These are phyloP conservation scores for Drosophila anomalata DNA, from an alignment of 2,888 invertebrate genomes.

Conservation along the genomic window DNA sequence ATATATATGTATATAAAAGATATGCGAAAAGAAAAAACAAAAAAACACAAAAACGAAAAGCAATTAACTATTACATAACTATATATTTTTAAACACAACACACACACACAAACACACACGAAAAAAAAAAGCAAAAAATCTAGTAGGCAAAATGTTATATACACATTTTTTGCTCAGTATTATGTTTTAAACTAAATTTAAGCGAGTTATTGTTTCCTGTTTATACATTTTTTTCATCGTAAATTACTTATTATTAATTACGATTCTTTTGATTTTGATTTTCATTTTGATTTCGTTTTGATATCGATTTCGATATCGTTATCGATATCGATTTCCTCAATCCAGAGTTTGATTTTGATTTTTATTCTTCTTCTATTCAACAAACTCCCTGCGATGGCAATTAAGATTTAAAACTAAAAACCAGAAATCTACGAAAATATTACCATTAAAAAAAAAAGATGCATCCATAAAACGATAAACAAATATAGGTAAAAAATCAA, in stretches of 20 bases:
- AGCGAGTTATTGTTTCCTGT: conserved; percentile 78
- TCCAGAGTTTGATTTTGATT: conserved; percentile 32
- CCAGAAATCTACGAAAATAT: conserved; percentile 16
- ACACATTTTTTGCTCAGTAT: conserved; percentile 83
- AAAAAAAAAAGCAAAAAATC: conserved; percentile 47
- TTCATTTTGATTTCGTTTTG: conserved; percentile 1
- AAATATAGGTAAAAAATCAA: conserved; percentile 13
- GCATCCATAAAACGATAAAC: conserved; percentile 25
- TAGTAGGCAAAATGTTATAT: conserved; percentile 62
- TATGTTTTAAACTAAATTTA: conserved; percentile 83
- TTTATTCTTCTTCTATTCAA: conserved; percentile 23
- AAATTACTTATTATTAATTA: conserved; percentile 27
- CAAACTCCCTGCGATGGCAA: conserved; percentile 55
- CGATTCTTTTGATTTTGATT: conserved; percentile 18
- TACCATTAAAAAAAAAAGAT: neutral
- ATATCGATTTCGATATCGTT: conserved; percentile 19
- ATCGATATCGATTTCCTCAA: conserved; percentile 28
- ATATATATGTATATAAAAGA: conserved; percentile 26
- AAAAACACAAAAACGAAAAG: conserved; percentile 33
- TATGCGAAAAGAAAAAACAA: conserved; percentile 38
- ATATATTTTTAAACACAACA: conserved; percentile 23
- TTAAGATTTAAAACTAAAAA: conserved; percentile 25
- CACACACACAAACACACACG: conserved; percentile 30
- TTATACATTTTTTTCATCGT: conserved; percentile 44
- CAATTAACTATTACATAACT: conserved; percentile 33